Evolutionary conservation across 2,113 vertebrate species (phyloP), one percentile per base, ranked within the genome.

Genomic region (Dendrocopos noguchii): DNA sequence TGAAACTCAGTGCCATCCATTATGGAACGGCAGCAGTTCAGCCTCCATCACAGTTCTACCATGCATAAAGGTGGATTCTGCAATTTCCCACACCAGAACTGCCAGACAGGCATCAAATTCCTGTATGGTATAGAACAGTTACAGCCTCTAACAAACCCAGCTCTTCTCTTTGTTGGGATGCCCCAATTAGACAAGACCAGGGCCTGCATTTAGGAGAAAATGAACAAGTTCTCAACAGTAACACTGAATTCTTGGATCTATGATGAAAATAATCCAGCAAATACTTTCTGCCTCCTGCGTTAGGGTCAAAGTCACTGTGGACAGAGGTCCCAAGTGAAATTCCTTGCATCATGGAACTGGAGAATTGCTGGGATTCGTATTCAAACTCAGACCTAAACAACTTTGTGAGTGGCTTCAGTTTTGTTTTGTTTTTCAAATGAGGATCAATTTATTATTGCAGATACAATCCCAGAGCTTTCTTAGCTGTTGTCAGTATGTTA

Each of bases 371-470:
- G 28, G 52, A 67, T 53, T 67, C 84, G 39, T 18, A n/a, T 77
- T 88, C 64, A 60, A 77, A 88, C 82, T 65, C 9, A 59, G 42
- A 91, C 11, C 9, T 42, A 70, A 91, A 73, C 20, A 84, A n/a
- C 33, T 34, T 47, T 39, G 16, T n/a, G 31, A 90, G 24, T 7
- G 10, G 31, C n/a, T 77, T 94, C 52, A 64, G 27, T 74, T 82
- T 79, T 44, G 36, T 63, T 90, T 80, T 90, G 25, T 72, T 92
- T 93, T 90, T 68, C 47, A 87, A 68, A 89, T 28, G 47, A 87
- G 29, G 31, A 91, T 78, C 74, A 75, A 77, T 53, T 64, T 83
- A 75, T 67, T 90, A 83, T 31, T 79, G 74, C 55, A 81, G 66
- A 57, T 53, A 42, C 2, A 91, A 52, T 60, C 80, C 3, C 9